Conservation (phyloP, 2,888 invertebrate genomes). For the Mallateleia sp. region DNA sequence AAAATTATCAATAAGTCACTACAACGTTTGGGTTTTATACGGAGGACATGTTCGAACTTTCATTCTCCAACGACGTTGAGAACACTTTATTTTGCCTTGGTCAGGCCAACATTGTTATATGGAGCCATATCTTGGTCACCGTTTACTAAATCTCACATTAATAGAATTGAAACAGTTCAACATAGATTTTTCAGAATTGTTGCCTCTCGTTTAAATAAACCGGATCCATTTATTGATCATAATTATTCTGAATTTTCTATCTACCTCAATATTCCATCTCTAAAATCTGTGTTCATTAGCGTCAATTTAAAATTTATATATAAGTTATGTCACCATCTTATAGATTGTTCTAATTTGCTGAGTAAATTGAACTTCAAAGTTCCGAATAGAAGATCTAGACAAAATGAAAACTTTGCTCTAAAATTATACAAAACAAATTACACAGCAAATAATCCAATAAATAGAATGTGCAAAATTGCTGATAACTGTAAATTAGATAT, state of each 20-base stretch:
- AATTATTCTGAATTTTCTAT: not conserved
- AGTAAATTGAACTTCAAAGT: constrained; percentile 3
- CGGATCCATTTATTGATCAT: constrained; percentile 12
- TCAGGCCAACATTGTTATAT: not conserved
- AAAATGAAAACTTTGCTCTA: not conserved
- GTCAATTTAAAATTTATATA: not conserved
- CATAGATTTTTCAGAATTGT: constrained; percentile 27
- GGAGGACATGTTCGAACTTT: not conserved
- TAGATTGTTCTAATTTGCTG: not conserved
- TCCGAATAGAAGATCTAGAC: not conserved
- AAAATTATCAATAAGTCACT: not conserved
- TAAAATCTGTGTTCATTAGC: not conserved
- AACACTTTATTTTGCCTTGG: not conserved
- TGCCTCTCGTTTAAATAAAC: not conserved
- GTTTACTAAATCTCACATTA: not conserved
- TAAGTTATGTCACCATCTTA: not conserved
- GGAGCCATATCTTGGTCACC: constrained; percentile 5
- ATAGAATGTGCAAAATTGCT: not conserved
- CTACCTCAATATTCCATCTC: not conserved
- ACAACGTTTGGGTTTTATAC: constrained; percentile 13
- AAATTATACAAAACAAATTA: not conserved
- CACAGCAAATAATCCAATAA: not conserved
- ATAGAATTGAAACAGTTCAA: no score
- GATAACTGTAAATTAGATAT: no score
- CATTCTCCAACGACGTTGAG: not conserved